Base-by-base conservation (phyloP, 30 jellyfish, hydroid and myxozoan genomes). In the Aurelia coerulea region DNA sequence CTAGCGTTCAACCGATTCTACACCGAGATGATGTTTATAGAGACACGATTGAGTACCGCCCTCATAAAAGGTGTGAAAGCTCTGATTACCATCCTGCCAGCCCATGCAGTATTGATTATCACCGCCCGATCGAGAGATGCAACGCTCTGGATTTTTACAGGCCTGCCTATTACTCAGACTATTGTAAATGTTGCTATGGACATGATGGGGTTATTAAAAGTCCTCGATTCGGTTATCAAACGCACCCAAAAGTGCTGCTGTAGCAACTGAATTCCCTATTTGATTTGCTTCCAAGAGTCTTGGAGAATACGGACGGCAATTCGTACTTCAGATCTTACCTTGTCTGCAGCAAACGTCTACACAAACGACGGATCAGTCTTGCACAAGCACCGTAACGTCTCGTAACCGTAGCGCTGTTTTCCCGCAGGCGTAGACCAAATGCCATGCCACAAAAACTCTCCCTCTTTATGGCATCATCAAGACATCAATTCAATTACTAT, bases 101-200 rank as follows among this genome's bases (percentile, higher is more conserved):
- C 53, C 83, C 72, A 0, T 39, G 93, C 77, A 64, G 68, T 8
- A 46, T 84, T 41, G 93, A 84, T 63, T 62, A 71, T 62, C 79
- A 67, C 51, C 85, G 76, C 10, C 79, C 93, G 14, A 42, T 60
- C 17, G 85, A 74, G 53, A 74, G 62, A 39, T 74, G 71, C 72
- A 64, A 10, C 5, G 56, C n/a, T 4, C 37, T 74, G 52, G 85
- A 74, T 10, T 74, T 9, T 74, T 74, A 42, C 53, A 50, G 85
- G 56, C 56, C 64, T 12, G 37, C 70, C 72, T 49, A 63, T 41
- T 84, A 73, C 76, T 18, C 93, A 15, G 88, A 84, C 78, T 62
- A 65, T 63, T 84, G 93, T 74, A 84, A 84, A 84, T 84, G 87
- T 64, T 84, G 93, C 39, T 84, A 51, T 68, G 85, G 80, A 14